phyloP scores from a whole-genome alignment of 2,888 invertebrate genomes.

The Hipparchia sbordonii region DNA sequence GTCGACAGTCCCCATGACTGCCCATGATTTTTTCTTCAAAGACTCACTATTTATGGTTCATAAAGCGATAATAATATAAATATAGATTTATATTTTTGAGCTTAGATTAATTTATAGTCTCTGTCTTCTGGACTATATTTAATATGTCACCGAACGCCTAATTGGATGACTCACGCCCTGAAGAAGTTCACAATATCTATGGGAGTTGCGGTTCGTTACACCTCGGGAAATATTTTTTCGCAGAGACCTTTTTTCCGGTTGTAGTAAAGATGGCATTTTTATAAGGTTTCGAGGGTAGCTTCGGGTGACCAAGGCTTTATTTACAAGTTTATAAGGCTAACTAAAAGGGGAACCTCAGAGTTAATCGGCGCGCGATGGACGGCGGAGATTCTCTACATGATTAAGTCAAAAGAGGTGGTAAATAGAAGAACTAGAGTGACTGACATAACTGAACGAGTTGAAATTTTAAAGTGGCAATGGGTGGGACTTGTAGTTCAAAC shows the following conservation, averaged over 20 bases:
- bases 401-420: too few species aligned
- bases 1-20: too few species aligned
- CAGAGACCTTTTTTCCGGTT: neutral
- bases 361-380: too few species aligned
- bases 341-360: neutral
- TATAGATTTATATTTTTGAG: neutral
- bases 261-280: conserved; percentile 16
- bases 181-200: conserved; percentile 23
- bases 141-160: conserved; percentile 21
- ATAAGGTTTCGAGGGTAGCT: conserved; percentile 22
- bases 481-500: too few species aligned
- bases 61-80: neutral
- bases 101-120: neutral
- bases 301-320: conserved; percentile 11
- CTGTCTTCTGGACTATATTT: conserved; percentile 11
- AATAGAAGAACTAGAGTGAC: too few species aligned
- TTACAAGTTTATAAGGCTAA: conserved; percentile 1
- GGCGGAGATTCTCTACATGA: too few species aligned
- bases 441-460: too few species aligned
- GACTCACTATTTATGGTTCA: too few species aligned
- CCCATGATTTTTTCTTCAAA: too few species aligned
- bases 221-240: conserved; percentile 12
- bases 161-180: conserved; percentile 25
- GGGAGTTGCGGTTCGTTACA: conserved; percentile 21
- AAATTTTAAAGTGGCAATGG: too few species aligned